Percentiles rank a stretch among this genome's conserved stretches.
Conservation (phyloP, 2,797 vertebrate species). For the Chiloscyllium punctatum region DNA sequence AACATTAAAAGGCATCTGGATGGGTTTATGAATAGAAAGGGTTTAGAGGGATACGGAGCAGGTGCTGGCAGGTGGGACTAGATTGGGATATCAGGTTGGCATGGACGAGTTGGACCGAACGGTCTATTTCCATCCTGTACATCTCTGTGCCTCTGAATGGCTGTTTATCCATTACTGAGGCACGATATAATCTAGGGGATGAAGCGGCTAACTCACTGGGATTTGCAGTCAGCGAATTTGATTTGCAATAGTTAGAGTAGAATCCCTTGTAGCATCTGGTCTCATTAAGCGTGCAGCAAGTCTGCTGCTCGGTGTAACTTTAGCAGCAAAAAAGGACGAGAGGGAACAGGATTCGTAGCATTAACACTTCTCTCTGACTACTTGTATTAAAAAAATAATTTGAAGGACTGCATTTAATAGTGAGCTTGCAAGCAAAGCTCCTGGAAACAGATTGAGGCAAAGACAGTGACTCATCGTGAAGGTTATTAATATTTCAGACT, state of each 20-base stretch:
- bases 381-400: slow-evolving; percentile 45
- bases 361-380: slow-evolving; percentile 47
- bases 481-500: slow-evolving; percentile 41
- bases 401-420: slow-evolving; percentile 42
- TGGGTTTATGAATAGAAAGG: too few relatives aligned
- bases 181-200: not conserved
- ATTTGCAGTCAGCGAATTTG: not conserved
- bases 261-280: not conserved
- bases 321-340: not conserved
- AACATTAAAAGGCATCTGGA: too few relatives aligned
- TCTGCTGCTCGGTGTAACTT: not conserved
- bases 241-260: not conserved
- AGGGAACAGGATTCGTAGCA: not conserved
- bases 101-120: too few relatives aligned
- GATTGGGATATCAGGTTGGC: too few relatives aligned
- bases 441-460: slow-evolving; percentile 35
- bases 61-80: too few relatives aligned
- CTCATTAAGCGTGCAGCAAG: not conserved
- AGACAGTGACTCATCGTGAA: slow-evolving; percentile 36
- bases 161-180: not conserved
- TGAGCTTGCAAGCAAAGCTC: slow-evolving; percentile 42
- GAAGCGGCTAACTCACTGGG: not conserved
- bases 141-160: too few relatives aligned
- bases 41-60: too few relatives aligned
- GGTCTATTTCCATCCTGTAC: too few relatives aligned